These are phyloP conservation scores for Oscheius myriophilus DNA, from an alignment of 2,888 invertebrate species.

Conservation along the genomic window DNA sequence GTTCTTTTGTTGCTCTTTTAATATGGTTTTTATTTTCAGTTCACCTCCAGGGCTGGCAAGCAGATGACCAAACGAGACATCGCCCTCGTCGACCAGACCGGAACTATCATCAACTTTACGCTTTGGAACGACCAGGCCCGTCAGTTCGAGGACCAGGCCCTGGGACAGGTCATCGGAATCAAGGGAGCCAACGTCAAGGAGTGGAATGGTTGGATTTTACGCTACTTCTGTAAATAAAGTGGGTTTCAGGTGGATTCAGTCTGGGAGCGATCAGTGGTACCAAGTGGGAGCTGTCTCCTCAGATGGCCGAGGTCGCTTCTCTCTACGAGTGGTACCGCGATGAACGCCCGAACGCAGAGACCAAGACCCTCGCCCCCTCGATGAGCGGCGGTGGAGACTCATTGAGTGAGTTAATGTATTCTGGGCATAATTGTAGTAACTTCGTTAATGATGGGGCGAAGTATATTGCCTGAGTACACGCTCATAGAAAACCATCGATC, in stretches of 20 bases:
- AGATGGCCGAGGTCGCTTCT: slow-evolving; percentile 84
- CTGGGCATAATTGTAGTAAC: too few relatives aligned
- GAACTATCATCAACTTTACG: slow-evolving; percentile 82
- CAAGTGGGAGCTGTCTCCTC: slow-evolving; percentile 84
- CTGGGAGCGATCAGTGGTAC: slow-evolving; percentile 71
- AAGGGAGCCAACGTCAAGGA: slow-evolving; percentile 87
- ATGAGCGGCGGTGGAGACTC: slow-evolving; percentile 2
- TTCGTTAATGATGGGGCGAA: too few relatives aligned
- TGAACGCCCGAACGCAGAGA: slow-evolving; percentile 69
- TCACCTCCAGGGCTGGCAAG: slow-evolving; percentile 44
- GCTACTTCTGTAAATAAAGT: background rate
- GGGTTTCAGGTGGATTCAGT: slow-evolving; percentile 69
- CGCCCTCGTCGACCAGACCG: slow-evolving; percentile 85
- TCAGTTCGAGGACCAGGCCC: slow-evolving; percentile 77
- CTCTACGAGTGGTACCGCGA: slow-evolving; percentile 90
- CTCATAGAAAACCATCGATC: too few relatives aligned
- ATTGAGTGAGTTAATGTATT: too few relatives aligned
- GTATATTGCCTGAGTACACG: too few relatives aligned
- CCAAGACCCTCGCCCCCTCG: slow-evolving; percentile 38
- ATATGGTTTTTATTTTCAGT: background rate
- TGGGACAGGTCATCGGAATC: slow-evolving; percentile 80
- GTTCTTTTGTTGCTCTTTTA: background rate
- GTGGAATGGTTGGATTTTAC: slow-evolving; percentile 79
- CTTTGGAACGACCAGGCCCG: slow-evolving; percentile 83
- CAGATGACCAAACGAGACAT: slow-evolving; percentile 86